A percentile compares a stretch with the other conserved stretches of the same genome.
Evolutionary conservation across 2,113 vertebrate genomes (phyloP).

Genomic region (Tretioscincus oriximinensis): DNA sequence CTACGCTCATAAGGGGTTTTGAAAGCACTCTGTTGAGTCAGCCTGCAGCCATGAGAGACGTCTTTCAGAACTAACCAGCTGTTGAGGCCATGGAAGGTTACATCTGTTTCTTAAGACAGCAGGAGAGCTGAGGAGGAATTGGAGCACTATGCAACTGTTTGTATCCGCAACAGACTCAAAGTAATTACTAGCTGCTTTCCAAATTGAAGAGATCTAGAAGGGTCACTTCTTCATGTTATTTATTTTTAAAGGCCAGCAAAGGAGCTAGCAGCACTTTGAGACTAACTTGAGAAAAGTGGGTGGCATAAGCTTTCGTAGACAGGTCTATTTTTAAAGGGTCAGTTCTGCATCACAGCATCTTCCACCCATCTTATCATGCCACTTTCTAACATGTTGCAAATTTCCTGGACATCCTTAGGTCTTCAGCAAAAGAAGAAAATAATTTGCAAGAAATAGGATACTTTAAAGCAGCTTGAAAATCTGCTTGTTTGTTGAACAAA

Average conservation of each 20-base stretch:
- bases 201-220: slow-evolving; percentile 32
- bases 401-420: slow-evolving; percentile 19
- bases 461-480: neutral
- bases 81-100: slow-evolving; percentile 12
- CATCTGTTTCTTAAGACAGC: slow-evolving; percentile 30
- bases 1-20: neutral
- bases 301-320: no score
- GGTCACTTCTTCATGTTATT: neutral
- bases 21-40: neutral
- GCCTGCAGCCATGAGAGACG: neutral
- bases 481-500: neutral
- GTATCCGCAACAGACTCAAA: slow-evolving; percentile 20
- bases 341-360: slow-evolving; percentile 42
- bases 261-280: no score
- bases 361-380: neutral
- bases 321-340: no score
- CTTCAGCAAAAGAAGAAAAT: neutral
- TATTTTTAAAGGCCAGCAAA: neutral
- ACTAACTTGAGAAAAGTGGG: no score
- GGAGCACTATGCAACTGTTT: slow-evolving; percentile 33
- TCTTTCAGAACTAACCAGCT: slow-evolving; percentile 50
- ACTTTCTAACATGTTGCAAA: slow-evolving; percentile 26
- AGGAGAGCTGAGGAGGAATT: slow-evolving; percentile 34
- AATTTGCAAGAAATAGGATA: neutral
- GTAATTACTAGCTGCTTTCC: slow-evolving; percentile 58